These are phyloP conservation scores for Drosophila quadrilineata DNA, from an alignment of 1,140 invertebrate species.

Conservation along the genomic window DNA sequence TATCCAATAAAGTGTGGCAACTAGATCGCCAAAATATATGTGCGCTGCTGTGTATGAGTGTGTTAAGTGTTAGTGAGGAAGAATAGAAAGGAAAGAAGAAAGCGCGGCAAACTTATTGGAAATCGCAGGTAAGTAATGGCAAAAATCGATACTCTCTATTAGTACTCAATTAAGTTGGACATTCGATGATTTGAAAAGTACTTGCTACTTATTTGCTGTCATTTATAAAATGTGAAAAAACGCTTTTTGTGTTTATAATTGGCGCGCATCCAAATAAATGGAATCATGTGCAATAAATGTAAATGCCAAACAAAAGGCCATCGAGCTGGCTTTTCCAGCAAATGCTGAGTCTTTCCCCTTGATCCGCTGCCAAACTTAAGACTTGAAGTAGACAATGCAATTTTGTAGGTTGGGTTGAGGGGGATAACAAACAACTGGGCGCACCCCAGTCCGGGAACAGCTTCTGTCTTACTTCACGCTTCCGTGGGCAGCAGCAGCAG, in stretches of 20 bases:
- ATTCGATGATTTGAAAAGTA: too few species aligned
- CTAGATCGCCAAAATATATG: background rate
- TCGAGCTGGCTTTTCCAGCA: background rate
- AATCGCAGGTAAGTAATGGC: constrained; percentile 8
- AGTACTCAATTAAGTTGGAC: too few species aligned
- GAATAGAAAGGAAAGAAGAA: background rate
- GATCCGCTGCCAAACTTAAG: constrained; percentile 9
- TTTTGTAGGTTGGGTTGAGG: background rate
- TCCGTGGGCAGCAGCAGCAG: constrained; percentile 45
- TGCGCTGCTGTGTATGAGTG: background rate
- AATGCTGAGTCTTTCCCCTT: background rate
- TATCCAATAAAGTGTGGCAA: background rate
- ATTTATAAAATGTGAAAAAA: too few species aligned
- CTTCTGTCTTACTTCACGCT: constrained; percentile 64
- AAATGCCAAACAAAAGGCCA: constrained; percentile 28
- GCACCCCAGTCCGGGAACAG: constrained; percentile 39
- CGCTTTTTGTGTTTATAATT: too few species aligned
- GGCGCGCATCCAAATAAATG: constrained; percentile 10
- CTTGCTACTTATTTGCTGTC: too few species aligned
- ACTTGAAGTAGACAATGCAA: constrained; percentile 2
- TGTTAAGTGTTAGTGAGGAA: background rate
- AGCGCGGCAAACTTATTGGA: background rate
- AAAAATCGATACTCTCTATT: constrained; percentile 2
- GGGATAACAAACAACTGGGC: constrained; percentile 41
- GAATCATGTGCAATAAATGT: constrained; percentile 21